Evolutionary conservation across 2,797 vertebrate genomes (phyloP), one percentile per base, ranked within the genome.

Genomic region (Crenichthys baileyi): DNA sequence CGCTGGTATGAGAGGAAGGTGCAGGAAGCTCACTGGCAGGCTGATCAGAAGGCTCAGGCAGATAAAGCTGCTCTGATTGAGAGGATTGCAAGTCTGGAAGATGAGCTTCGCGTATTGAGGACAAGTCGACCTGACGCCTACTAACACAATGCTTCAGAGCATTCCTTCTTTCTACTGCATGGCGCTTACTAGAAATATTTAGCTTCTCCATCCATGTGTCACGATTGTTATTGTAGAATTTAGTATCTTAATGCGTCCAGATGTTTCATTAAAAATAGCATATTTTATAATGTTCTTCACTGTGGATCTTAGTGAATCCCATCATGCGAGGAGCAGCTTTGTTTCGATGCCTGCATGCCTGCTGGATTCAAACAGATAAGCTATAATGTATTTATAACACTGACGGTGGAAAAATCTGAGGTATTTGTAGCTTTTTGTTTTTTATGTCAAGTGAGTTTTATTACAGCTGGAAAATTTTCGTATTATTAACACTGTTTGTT

Each of bases 1-100:
- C 97, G 96, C 91, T 99, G 98, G 98, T 99, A 99, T 0, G 97
- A 99, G 72, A 95, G 97, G 82, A 99, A 99, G 93, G 97, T 98
- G 74, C 96, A 99, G 78, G 97, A 99, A 91, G 97, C 97, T 0
- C 95, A 95, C 31, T 94, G 94, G 91, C 97, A 98, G 90, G 97
- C 97, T 0, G 94, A 95, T 61, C 96, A 96, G 93, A 96, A 92
- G 80, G 97, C 97, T 0, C 95, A 96, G 88, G 96, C 96, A 0
- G 98, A 99, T 85, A 95, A 96, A 75, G 95, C 91, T 2, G 92
- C 90, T 0, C 95, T 99, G 79, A 88, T 97, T 41, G 96, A 98
- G 46, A 95, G 97, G 46, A 97, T 99, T 76, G 90, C 87, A 53
- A 95, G 92, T 84, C 94, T 99, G 88, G 98, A 99, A 90, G 97